Evolutionary conservation across 2,113 vertebrate species (phyloP).

Genomic region (Columba janthina): DNA sequence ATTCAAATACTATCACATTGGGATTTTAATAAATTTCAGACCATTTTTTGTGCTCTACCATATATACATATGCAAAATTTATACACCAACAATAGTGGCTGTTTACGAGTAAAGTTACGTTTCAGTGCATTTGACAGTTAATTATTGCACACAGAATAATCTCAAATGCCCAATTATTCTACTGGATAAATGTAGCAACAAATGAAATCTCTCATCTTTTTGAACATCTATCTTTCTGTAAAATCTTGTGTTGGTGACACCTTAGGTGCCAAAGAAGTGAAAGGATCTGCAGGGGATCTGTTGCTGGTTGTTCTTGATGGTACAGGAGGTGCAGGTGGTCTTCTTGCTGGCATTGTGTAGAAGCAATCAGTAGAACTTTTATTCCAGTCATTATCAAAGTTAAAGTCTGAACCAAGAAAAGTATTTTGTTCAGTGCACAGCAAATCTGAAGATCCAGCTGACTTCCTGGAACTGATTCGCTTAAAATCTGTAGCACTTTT

Average conservation of each 20-base stretch:
- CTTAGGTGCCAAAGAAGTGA: slow-evolving; percentile 58
- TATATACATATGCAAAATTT: slow-evolving; percentile 71
- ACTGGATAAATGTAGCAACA: slow-evolving; percentile 47
- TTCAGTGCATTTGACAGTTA: slow-evolving; percentile 72
- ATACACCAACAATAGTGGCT: slow-evolving; percentile 72
- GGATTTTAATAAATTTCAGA: slow-evolving; percentile 37
- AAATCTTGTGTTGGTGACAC: slow-evolving; percentile 70
- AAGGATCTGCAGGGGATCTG: slow-evolving; percentile 56
- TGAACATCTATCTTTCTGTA: slow-evolving; percentile 81
- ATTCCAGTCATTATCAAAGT: slow-evolving; percentile 78
- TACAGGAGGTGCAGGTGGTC: slow-evolving; percentile 77
- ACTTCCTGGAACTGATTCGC: not conserved
- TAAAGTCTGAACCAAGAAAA: slow-evolving; percentile 13
- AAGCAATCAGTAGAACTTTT: slow-evolving; percentile 69
- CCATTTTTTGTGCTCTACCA: slow-evolving; percentile 65
- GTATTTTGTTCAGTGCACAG: slow-evolving; percentile 6
- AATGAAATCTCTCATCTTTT: not conserved
- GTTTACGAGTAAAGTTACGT: slow-evolving; percentile 29
- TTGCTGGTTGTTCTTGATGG: slow-evolving; percentile 72
- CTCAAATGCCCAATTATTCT: slow-evolving; percentile 72
- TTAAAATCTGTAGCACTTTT: slow-evolving; percentile 34
- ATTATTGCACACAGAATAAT: slow-evolving; percentile 77
- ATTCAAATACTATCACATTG: slow-evolving; percentile 27
- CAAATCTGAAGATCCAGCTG: not conserved
- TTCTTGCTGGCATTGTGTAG: slow-evolving; percentile 70